A percentile compares a stretch with the other conserved stretches of the same genome.
These are phyloP conservation scores for Agelas oroides DNA, from an alignment of 37 sponge, comb jelly and placozoan genomes.

Conservation along the genomic window DNA sequence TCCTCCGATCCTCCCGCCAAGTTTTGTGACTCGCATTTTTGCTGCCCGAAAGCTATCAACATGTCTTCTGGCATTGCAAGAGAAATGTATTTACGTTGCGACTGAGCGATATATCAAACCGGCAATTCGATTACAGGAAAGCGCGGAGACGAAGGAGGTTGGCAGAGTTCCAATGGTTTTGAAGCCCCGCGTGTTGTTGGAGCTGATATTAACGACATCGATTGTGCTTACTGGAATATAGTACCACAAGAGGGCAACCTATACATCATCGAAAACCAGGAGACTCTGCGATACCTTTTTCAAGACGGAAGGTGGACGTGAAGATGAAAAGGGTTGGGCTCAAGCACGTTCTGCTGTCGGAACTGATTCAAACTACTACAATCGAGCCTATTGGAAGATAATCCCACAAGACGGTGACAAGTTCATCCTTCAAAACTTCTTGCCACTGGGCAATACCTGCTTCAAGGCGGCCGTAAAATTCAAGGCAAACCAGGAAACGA, in stretches of 20 bases:
- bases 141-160: no score
- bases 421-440: neutral
- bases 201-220: neutral
- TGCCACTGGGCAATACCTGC: neutral
- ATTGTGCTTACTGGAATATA: constrained; percentile 1
- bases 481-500: neutral
- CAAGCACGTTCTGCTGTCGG: neutral
- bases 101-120: no score
- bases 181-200: neutral
- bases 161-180: no score
- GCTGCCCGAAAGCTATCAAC: no score
- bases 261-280: neutral
- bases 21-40: no score
- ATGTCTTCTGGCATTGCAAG: no score
- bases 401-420: neutral
- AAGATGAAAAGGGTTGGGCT: neutral
- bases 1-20: no score
- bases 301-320: neutral
- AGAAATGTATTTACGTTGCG: no score
- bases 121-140: no score
- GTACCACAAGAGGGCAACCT: neutral
- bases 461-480: no score
- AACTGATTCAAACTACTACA: constrained; percentile 16
- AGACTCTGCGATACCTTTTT: neutral
- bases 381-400: neutral